Base-by-base conservation (phyloP, 1,140 invertebrate genomes). In the Wiebesia pumilae region DNA sequence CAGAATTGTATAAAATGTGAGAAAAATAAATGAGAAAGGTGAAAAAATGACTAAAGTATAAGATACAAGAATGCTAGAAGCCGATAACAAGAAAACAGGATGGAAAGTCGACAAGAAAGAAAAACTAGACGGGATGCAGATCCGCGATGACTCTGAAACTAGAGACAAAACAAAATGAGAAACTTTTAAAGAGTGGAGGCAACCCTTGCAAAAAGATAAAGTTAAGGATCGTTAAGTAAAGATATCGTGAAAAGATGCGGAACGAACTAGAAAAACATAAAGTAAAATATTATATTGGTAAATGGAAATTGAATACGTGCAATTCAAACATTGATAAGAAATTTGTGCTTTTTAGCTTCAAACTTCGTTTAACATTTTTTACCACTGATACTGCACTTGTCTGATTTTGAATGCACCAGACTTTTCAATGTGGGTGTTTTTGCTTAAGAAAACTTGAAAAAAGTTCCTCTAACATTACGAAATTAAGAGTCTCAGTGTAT, bases 121-220 rank as follows among this genome's bases (percentile, higher is more conserved):
- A 35, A 62, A 85, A 24, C 33, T 62, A 6, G 51, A 40, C 40
- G 51, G 33, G 67, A 81, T 73, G 77, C 51, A 81, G 51, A 84
- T 81, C 30, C 16, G 81, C 19, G 69, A 16, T 19, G 38, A 84
- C n/a, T 84, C 16, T 51, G 43, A 54, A 75, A 35, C 30, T 33
- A 84, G 78, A 30, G 62, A 79, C 12, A 30, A 67, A 81, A 71
- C 54, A 51, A 58, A 79, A 47, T 47, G 80, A 81, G 83, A 82
- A 88, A 79, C 54, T 86, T 86, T 43, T 77, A 33, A 10, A 40
- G n/a, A 69, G 33, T 33, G 71, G 75, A 85, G 71, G 24, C 33
- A 27, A 40, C n/a, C 33, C 30, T n/a, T 78, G 77, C 86, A 85
- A 81, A 83, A 85, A 85, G 71, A 84, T 81, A 86, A 88, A 86